These are phyloP conservation scores for Byasa hedistus DNA, from an alignment of 2,888 invertebrate genomes.

Conservation along the genomic window DNA sequence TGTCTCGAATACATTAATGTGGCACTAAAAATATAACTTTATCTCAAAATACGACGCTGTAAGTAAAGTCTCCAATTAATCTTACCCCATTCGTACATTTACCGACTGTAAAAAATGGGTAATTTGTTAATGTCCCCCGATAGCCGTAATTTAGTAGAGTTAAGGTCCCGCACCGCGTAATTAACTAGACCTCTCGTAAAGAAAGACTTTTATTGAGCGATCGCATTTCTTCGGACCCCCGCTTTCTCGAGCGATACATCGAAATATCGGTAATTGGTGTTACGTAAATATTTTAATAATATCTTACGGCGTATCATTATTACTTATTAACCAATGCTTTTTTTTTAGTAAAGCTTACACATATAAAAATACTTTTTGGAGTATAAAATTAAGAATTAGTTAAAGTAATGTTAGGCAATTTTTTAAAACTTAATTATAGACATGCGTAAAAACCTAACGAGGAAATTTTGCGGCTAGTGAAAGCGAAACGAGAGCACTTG, in stretches of 20 bases:
- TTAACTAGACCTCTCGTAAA: conserved; percentile 34
- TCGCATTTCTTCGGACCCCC: conserved; percentile 31
- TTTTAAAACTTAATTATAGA: too few species aligned
- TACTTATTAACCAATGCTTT: too few species aligned
- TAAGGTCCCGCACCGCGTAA: conserved; percentile 35
- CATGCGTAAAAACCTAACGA: too few species aligned
- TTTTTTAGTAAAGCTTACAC: too few species aligned
- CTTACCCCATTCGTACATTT: conserved; percentile 15
- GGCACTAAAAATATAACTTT: too few species aligned
- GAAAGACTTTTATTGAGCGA: conserved; percentile 37
- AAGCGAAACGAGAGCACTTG: too few species aligned
- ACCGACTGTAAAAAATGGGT: conserved; percentile 15
- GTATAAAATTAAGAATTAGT: too few species aligned
- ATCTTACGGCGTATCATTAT: not conserved
- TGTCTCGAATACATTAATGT: too few species aligned
- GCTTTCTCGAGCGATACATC: conserved; percentile 19
- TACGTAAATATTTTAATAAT: conserved; percentile 6
- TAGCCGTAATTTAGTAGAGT: conserved; percentile 38
- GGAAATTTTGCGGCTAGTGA: too few species aligned
- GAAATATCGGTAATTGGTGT: conserved; percentile 22
- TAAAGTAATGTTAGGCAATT: too few species aligned
- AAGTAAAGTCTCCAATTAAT: conserved; percentile 8
- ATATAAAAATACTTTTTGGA: too few species aligned
- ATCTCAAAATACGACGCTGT: not conserved
- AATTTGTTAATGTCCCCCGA: conserved; percentile 35